Base-by-base conservation (phyloP, 2,888 invertebrate genomes). In the Ormyrus nitidulus region DNA sequence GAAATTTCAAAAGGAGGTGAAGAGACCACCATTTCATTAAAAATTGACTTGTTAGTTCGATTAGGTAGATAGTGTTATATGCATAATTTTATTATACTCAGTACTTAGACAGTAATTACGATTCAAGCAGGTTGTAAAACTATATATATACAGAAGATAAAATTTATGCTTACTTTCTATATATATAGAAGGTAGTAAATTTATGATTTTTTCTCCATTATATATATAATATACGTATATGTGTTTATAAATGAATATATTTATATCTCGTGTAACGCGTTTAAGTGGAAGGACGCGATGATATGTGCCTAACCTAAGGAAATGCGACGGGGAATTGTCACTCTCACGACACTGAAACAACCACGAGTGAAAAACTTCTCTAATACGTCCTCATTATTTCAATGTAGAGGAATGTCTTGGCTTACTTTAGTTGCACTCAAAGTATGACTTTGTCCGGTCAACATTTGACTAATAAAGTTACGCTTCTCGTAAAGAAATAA, bases 301-400 rank as follows among this genome's bases (percentile, higher is more conserved):
- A 89, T 89, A 89, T 88, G 88, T 89, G 85, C 83, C 88, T 88
- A 89, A 83, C 77, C 88, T 88, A 88, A 81, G 79, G 82, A 82
- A 78, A 66, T 83, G 64, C 66, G 46, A 73, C 51, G 49, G 48
- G 69, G 6, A 56, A 74, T 51, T 64, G 48, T 71, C n/a, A 65
- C 71, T 62, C 44, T 69, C 56, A 49, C 49, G 48, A 51, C 46
- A 9, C 56, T 4, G 34, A 34, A 34, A 34, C 34, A 34, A 34
- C 34, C 34, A 34, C 34, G 34, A 34, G 34, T 34, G 34, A 34
- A 34, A 34, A 34, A 34, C 34, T 34, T 34, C 34, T 34, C 34
- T 34, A 4, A 34, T 34, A 34, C 34, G 34, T 34, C 34, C 34
- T 34, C 34, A 34, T 34, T 34, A 34, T 34, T 34, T 34, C 34